phyloP scores from a whole-genome alignment of 2,797 vertebrate species.

The Onychomys leucogaster region DNA sequence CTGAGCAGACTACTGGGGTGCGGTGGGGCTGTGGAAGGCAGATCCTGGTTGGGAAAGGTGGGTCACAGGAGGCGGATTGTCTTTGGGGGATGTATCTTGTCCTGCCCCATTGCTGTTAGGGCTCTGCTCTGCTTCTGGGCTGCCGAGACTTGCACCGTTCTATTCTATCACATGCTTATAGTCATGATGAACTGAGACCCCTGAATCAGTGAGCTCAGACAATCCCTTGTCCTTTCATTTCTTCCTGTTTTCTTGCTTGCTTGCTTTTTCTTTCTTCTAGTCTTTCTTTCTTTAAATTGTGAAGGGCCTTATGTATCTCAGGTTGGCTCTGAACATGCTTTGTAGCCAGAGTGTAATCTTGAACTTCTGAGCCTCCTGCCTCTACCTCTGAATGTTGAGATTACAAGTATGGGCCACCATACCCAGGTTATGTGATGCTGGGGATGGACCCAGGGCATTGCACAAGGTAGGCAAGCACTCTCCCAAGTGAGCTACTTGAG shows the following conservation, averaged over 20 bases:
- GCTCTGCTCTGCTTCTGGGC: neutral
- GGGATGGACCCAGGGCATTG: neutral
- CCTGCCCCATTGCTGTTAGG: too few species aligned
- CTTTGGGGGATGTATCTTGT: neutral
- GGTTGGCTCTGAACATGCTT: neutral
- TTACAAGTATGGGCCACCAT: neutral
- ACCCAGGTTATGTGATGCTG: neutral
- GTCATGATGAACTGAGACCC: neutral
- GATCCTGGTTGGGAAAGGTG: neutral
- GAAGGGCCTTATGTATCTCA: neutral
- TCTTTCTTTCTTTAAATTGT: neutral
- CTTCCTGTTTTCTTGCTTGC: neutral
- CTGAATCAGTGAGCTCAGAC: neutral
- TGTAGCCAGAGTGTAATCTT: too few species aligned
- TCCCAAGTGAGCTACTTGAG: neutral
- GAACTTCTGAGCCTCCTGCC: neutral
- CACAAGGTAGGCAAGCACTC: neutral
- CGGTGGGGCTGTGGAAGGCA: neutral
- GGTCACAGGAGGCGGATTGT: neutral
- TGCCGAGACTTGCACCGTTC: neutral
- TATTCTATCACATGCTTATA: neutral
- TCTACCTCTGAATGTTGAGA: neutral
- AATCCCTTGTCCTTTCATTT: neutral
- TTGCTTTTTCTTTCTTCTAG: neutral
- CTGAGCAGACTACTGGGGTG: neutral